Evolutionary conservation across 1,140 invertebrate species (phyloP).

Genomic region (Chionoecetes opilio): DNA sequence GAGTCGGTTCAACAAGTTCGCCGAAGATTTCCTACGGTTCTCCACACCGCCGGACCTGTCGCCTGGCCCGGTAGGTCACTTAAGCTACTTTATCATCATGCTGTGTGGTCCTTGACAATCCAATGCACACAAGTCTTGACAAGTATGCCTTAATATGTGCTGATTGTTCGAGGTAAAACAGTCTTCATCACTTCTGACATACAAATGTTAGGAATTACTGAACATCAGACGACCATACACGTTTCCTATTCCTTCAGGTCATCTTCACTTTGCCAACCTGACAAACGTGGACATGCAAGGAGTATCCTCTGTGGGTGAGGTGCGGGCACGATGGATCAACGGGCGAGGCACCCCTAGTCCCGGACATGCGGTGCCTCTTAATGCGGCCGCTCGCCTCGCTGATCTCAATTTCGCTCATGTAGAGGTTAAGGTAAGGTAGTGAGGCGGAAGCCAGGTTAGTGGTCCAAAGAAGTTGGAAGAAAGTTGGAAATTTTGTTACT

Average conservation of each 20-base stretch:
- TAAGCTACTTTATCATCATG: no score
- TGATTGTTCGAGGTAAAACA: no score
- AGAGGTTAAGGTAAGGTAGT: neutral
- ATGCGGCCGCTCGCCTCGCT: neutral
- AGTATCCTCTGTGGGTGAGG: neutral
- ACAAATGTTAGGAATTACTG: no score
- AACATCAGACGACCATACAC: no score
- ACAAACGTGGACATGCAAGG: no score
- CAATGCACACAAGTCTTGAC: no score
- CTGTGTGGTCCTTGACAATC: no score
- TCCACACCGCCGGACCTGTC: neutral
- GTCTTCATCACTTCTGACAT: no score
- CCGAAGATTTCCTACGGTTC: neutral
- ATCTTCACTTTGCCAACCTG: constrained; percentile 24
- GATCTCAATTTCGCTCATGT: neutral
- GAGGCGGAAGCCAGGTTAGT: no score
- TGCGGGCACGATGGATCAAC: neutral
- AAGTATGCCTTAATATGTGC: no score
- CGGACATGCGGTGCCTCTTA: neutral
- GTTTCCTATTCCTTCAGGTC: neutral
- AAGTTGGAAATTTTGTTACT: no score
- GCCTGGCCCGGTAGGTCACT: constrained; percentile 22
- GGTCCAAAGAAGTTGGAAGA: neutral
- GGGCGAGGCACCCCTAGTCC: neutral
- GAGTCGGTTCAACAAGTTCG: neutral